phyloP scores from a whole-genome alignment of 2,888 invertebrate genomes.

The Polylopha cassiicola region DNA sequence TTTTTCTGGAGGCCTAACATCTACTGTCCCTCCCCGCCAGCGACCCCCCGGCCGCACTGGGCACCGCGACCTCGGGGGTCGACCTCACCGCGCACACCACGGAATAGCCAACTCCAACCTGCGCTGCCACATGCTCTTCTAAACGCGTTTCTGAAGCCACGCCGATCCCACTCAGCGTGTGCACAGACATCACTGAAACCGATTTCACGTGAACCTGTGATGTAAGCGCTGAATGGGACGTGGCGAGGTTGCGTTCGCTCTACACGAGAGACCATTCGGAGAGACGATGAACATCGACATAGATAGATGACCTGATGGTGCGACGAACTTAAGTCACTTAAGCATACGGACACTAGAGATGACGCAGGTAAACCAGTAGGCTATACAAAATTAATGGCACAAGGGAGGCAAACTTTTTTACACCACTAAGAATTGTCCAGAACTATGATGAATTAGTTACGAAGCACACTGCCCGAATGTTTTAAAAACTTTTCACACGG shows the following conservation, averaged over 20 bases:
- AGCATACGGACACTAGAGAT: conserved; percentile 30
- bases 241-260: conserved; percentile 38
- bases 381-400: conserved; percentile 67
- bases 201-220: not conserved
- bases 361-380: conserved; percentile 59
- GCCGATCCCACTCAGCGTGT: conserved; percentile 20
- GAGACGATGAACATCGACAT: conserved; percentile 39
- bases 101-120: conserved; percentile 78
- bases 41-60: conserved; percentile 83
- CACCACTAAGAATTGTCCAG: conserved; percentile 40
- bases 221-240: no score
- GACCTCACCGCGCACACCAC: conserved; percentile 79
- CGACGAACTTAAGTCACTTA: conserved; percentile 53
- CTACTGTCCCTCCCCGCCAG: conserved; percentile 92
- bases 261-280: conserved; percentile 36
- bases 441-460: conserved; percentile 40
- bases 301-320: conserved; percentile 45
- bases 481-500: conserved; percentile 42
- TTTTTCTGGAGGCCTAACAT: conserved; percentile 95
- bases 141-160: conserved; percentile 35
- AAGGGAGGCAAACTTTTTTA: conserved; percentile 66
- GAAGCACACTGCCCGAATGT: conserved; percentile 57
- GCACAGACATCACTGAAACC: conserved; percentile 12
- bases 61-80: conserved; percentile 78
- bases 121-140: conserved; percentile 78